These are phyloP conservation scores for Tragelaphus buxtoni DNA, from an alignment of 2,113 vertebrate species.

Conservation along the genomic window DNA sequence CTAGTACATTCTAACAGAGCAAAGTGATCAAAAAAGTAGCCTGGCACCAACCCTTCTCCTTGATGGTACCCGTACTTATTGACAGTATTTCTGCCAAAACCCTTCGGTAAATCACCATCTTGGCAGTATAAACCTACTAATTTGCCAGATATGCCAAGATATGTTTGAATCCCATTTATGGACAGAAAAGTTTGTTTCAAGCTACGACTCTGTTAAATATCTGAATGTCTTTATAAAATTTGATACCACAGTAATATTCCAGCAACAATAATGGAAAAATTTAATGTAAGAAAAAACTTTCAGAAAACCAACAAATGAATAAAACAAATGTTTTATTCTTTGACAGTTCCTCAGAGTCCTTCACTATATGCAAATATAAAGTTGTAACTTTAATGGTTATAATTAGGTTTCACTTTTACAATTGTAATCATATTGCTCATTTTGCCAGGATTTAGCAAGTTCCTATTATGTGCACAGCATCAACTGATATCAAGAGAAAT, in stretches of 20 bases:
- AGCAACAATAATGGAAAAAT: neutral
- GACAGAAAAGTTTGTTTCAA: neutral
- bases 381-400: conserved; percentile 3
- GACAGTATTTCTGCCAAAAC: conserved; percentile 11
- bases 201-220: neutral
- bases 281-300: neutral
- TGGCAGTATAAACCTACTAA: neutral
- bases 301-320: conserved; percentile 20
- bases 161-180: neutral
- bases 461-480: neutral
- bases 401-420: neutral
- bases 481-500: neutral
- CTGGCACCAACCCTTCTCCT: neutral
- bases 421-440: neutral
- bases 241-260: neutral
- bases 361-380: neutral
- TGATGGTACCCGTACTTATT: neutral
- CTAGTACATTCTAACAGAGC: neutral
- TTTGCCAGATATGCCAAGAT: conserved; percentile 3
- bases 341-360: neutral
- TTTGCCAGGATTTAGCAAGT: neutral
- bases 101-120: neutral
- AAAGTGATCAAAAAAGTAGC: neutral
- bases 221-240: neutral
- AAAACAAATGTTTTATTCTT: neutral